Percentiles rank a stretch among this genome's conserved stretches.
Evolutionary conservation across 92 coral and sea anemone species (phyloP).

Genomic region (Paramuricea clavata): DNA sequence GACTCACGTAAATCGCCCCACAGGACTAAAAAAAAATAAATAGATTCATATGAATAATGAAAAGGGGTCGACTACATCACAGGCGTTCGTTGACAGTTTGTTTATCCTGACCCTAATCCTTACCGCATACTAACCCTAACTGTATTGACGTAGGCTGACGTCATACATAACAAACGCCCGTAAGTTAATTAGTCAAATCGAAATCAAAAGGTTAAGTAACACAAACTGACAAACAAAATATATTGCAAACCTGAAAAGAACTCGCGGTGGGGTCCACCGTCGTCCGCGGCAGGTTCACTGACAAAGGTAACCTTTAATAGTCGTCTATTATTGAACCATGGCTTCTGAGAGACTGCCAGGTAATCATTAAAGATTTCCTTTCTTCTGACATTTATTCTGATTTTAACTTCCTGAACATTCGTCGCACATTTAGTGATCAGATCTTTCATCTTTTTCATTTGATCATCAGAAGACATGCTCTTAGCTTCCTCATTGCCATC

Average conservation of each 20-base stretch:
- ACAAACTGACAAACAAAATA: no score
- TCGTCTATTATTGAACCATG: slow-evolving; percentile 69
- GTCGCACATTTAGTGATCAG: background rate
- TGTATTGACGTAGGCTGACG: no score
- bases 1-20: no score
- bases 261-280: slow-evolving; percentile 81
- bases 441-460: background rate
- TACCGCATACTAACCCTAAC: no score
- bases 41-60: no score
- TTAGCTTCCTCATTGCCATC: background rate
- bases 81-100: no score
- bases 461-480: background rate
- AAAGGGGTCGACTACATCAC: no score
- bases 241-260: slow-evolving; percentile 72
- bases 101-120: no score
- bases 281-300: slow-evolving; percentile 79
- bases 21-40: slow-evolving; percentile 24
- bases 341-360: slow-evolving; percentile 64
- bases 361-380: slow-evolving; percentile 67
- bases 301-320: slow-evolving; percentile 73
- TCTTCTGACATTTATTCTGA: slow-evolving; percentile 63
- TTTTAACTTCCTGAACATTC: background rate
- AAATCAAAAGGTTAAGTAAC: background rate
- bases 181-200: no score
- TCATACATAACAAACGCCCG: no score